Percentiles rank a stretch among this genome's conserved stretches.
Conservation (phyloP, 23 tunicate genomes). For the Botrylloides violaceus region DNA sequence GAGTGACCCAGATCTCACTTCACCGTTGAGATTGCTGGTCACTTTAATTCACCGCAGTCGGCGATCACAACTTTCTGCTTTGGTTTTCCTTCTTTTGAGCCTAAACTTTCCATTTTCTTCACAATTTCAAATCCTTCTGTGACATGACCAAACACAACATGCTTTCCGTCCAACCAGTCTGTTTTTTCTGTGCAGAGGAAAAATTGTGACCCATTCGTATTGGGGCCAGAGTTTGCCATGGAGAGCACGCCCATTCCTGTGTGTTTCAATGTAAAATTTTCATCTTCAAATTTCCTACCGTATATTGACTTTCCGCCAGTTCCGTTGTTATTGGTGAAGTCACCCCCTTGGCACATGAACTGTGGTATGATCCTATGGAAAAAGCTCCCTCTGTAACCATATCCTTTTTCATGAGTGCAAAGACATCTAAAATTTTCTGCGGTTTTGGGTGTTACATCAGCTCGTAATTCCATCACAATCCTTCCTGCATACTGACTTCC, state of each 20-base stretch:
- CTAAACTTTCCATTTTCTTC: constrained; percentile 80
- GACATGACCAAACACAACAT: constrained; percentile 86
- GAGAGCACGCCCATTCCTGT: constrained; percentile 82
- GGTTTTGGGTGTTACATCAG: constrained; percentile 89
- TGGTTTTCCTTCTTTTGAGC: constrained; percentile 91
- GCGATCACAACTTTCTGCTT: constrained; percentile 82
- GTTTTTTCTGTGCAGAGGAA: constrained; percentile 91
- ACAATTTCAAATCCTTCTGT: constrained; percentile 81
- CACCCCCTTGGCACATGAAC: constrained; percentile 99
- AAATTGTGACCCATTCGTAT: constrained; percentile 97
- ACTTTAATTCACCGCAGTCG: constrained; percentile 79
- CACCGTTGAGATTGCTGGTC: constrained; percentile 17
- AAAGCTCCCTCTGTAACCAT: constrained; percentile 72
- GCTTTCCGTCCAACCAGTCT: constrained; percentile 82
- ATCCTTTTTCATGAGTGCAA: constrained; percentile 96
- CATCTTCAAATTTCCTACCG: constrained; percentile 95
- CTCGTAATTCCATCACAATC: constrained; percentile 73
- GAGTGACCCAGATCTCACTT: no score
- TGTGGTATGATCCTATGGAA: constrained; percentile 97
- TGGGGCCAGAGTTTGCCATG: constrained; percentile 98
- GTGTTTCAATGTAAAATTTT: constrained; percentile 83
- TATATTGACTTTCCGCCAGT: constrained; percentile 99
- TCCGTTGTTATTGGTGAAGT: constrained; percentile 89
- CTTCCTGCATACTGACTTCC: constrained; percentile 96
- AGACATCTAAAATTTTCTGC: constrained; percentile 86